Evolutionary conservation across 2,113 vertebrate genomes (phyloP).

Genomic region (Condylura cristata): DNA sequence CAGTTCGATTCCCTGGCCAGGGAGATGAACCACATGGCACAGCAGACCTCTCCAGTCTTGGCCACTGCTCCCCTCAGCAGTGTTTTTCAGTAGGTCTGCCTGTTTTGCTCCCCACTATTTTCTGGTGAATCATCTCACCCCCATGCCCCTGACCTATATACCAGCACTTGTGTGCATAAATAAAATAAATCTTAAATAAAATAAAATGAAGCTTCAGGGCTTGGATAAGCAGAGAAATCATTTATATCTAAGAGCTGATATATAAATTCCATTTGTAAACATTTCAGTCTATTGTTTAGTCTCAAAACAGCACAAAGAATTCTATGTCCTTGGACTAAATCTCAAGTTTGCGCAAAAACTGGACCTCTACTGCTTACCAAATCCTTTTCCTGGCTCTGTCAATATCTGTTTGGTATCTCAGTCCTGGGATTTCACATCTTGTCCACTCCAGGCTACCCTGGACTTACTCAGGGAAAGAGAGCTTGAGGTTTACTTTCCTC

Average conservation of each 20-base stretch:
- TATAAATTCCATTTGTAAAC: background rate
- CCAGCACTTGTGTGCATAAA: too few species aligned
- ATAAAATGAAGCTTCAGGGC: background rate
- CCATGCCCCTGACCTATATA: too few species aligned
- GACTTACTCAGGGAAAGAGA: background rate
- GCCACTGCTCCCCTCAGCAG: too few species aligned
- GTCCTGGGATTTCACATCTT: background rate
- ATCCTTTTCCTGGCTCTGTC: background rate
- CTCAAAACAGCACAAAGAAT: background rate
- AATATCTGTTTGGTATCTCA: background rate
- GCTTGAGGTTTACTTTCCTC: background rate
- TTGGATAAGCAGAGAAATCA: background rate
- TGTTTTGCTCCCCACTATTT: too few species aligned
- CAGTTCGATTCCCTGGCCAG: too few species aligned
- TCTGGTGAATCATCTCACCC: too few species aligned
- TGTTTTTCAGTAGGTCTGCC: too few species aligned
- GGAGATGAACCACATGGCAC: too few species aligned
- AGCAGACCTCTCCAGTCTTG: too few species aligned
- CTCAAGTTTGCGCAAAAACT: background rate
- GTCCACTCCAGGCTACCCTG: background rate
- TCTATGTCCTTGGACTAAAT: background rate
- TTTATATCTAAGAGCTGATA: background rate
- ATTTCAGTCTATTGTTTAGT: background rate
- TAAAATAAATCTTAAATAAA: too few species aligned
- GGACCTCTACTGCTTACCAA: background rate